Base-by-base conservation (phyloP, 2,888 invertebrate genomes). In the Aplocera efformata region DNA sequence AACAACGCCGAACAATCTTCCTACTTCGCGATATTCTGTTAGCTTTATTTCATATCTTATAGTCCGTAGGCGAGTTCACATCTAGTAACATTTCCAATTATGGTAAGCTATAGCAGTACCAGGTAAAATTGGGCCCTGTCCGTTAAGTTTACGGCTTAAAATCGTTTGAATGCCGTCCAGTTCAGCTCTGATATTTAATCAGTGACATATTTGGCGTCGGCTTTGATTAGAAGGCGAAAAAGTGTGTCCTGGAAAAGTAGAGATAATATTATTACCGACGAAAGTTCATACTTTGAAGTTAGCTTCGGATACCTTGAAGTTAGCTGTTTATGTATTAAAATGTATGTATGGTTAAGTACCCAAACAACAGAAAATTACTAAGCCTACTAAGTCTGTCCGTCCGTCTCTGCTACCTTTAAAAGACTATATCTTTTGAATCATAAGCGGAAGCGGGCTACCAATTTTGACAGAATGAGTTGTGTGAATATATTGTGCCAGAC, bases 181-280 rank as follows among this genome's bases (percentile, higher is more conserved):
- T 42, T 48, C 40, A 33, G 37, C 43, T 25, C 32, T 43, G 42
- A 43, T 35, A 44, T 50, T 47, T 47, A 49, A 53, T 48, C 46
- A 44, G 42, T 48, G 50, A 40, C 41, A 44, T 55, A 53, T 41
- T 50, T 42, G 36, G 45, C 32, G 38, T 36, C 33, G 35, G 43
- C 42, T 43, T 42, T 40, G 41, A 52, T 50, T 42, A 47, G 43
- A 50, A 53, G 48, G 56, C 48, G 54, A 60, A 63, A 67, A 71
- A 69, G 54, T 58, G 60, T 54, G 58, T 58, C 50, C 53, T 50
- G 57, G 52, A 65, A 67, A 63, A 59, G 60, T 61, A 61, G 56
- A 63, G 62, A 67, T 39, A 32, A 47, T 36, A 39, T 47, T 42
- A 32, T 23, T 23, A 7, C 10, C 20, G 23, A 2, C 22, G 21